These are phyloP conservation scores for Indicator maculatus DNA, from an alignment of 2,113 vertebrate species.

Conservation along the genomic window DNA sequence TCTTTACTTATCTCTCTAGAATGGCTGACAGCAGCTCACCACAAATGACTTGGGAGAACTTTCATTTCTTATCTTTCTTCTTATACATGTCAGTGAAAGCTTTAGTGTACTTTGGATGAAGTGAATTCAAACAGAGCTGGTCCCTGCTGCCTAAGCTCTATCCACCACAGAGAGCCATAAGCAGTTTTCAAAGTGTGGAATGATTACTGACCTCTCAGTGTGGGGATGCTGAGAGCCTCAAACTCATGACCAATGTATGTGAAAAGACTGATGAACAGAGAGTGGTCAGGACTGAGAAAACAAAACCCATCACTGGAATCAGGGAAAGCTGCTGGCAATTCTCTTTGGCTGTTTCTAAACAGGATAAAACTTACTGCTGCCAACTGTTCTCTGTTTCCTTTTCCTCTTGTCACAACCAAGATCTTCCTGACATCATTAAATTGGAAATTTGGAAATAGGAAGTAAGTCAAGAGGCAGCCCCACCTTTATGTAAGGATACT, in stretches of 20 bases:
- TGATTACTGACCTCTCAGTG: neutral
- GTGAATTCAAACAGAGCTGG: neutral
- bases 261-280: neutral
- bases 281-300: neutral
- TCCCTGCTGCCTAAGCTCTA: neutral
- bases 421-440: neutral
- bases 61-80: neutral
- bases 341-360: neutral
- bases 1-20: neutral
- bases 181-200: neutral
- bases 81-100: neutral
- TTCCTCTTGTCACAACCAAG: neutral
- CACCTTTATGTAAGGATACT: neutral
- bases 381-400: neutral
- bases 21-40: neutral
- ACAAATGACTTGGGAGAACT: neutral
- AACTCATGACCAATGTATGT: neutral
- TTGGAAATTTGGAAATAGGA: conserved; percentile 12
- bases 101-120: neutral
- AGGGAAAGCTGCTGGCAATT: conserved; percentile 11
- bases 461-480: neutral
- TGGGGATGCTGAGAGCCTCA: neutral
- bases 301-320: neutral
- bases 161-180: neutral
- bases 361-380: neutral